Base-by-base conservation (phyloP, 2,113 vertebrate species). In the Cercopithecus mona region DNA sequence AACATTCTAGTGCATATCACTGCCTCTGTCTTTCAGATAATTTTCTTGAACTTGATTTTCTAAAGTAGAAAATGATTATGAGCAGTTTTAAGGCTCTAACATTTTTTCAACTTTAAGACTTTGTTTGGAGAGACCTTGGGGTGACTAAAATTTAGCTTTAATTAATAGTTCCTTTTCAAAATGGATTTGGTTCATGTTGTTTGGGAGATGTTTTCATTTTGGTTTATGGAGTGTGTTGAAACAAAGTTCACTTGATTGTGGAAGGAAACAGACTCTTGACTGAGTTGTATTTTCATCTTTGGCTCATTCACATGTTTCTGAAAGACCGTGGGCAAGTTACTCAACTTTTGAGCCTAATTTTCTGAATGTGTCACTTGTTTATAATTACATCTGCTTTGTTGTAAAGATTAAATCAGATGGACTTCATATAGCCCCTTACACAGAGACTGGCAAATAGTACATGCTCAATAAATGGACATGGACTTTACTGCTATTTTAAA, bases 1-100 rank as follows among this genome's bases (percentile, higher is more conserved):
- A 83, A 25, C 9, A 45, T 32, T 18, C 38, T 16, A 20, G 40
- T n/a, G 0, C 1, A 0, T 9, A 5, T 11, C 18, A 5, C 35
- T 13, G 80, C 2, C 43, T 66, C 20, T 61, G 10, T 20, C 48
- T 87, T 88, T 72, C 8, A 50, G 20, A 27, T 38, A 16, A 52
- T 75, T 94, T 90, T 81, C 76, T 75, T 80, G 30, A 45, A 72
- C 50, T 91, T 11, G 14, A 23, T 35, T 88, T 86, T n/a, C 52
- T 38, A 66, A 52, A 89, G 87, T 57, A 55, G 48, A 79, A 73
- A 61, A 52, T 70, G 35, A 25, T 64, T 35, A 16, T 10, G 68
- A 57, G 38, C 13, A 32, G 48, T 64, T 84, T 50, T 48, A 83
- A 86, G 59, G 80, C 52, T 68, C 20, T 55, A n/a, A 70, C 9